phyloP scores from a whole-genome alignment of 2,113 vertebrate species.

The Neodon shergylaensis region DNA sequence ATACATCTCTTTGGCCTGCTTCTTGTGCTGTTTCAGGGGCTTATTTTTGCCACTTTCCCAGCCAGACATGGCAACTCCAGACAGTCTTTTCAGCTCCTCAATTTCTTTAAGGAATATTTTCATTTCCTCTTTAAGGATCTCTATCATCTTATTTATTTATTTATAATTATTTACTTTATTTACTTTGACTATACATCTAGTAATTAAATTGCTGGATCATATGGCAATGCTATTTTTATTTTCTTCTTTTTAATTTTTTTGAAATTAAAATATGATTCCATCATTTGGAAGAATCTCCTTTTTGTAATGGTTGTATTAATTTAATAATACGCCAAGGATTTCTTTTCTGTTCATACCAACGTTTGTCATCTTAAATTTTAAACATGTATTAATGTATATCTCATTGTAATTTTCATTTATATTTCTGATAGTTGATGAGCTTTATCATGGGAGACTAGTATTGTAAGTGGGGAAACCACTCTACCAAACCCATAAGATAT shows the following conservation, averaged over 20 bases:
- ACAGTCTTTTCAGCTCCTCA: too few species aligned
- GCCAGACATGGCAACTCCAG: too few species aligned
- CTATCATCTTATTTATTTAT: too few species aligned
- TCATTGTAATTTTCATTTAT: neutral
- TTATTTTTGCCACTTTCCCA: too few species aligned
- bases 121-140: too few species aligned
- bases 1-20: too few species aligned
- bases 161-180: neutral
- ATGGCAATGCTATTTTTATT: neutral
- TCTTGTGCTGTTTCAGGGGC: too few species aligned
- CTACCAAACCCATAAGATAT: neutral
- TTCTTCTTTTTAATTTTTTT: neutral
- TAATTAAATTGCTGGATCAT: neutral
- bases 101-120: too few species aligned
- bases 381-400: neutral
- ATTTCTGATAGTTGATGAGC: neutral
- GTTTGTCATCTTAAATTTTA: neutral
- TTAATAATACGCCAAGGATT: neutral
- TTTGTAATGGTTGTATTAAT: neutral
- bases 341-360: neutral
- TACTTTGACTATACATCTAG: neutral
- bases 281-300: neutral
- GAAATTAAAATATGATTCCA: neutral
- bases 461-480: constrained; percentile 1
- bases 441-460: neutral